phyloP scores from a whole-genome alignment of 2,113 vertebrate genomes.

The Spea multiplicata region DNA sequence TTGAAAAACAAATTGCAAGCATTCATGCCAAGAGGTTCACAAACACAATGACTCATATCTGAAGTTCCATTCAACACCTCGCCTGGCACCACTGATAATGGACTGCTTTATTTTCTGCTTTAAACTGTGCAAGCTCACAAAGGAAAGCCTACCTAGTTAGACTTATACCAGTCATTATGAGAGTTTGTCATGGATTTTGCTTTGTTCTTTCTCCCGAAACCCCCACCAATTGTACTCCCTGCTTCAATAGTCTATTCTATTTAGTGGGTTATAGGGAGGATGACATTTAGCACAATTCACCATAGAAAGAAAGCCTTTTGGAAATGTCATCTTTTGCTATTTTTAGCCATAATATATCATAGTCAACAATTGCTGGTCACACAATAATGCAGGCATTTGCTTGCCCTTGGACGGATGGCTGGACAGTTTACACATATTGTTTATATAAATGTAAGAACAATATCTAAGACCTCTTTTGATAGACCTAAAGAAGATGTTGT shows the following conservation, averaged over 20 bases:
- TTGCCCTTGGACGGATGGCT: neutral
- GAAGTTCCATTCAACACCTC: conserved; percentile 9
- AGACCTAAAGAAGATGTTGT: neutral
- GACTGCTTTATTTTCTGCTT: conserved; percentile 42
- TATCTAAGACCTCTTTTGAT: neutral
- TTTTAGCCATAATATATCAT: conserved; percentile 41
- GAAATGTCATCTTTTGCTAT: conserved; percentile 35
- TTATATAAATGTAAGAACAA: neutral
- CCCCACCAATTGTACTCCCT: conserved; percentile 7
- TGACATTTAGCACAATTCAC: conserved; percentile 37
- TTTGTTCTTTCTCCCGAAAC: conserved; percentile 35
- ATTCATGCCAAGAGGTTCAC: conserved; percentile 3
- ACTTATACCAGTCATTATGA: conserved; percentile 47
- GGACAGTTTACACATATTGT: neutral
- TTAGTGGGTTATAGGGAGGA: conserved; percentile 30
- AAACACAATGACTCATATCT: conserved; percentile 44
- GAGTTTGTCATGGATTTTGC: conserved; percentile 50
- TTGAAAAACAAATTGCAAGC: conserved; percentile 44
- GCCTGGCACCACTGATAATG: conserved; percentile 48
- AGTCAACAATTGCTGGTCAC: conserved; percentile 24
- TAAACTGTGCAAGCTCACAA: conserved; percentile 48
- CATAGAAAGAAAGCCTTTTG: conserved; percentile 41
- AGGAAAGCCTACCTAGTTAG: conserved; percentile 47
- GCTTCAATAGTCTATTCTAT: conserved; percentile 44
- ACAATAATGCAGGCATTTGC: conserved; percentile 17